Base-by-base conservation (phyloP, 2,797 vertebrate species). In the Nothura maculosa region DNA sequence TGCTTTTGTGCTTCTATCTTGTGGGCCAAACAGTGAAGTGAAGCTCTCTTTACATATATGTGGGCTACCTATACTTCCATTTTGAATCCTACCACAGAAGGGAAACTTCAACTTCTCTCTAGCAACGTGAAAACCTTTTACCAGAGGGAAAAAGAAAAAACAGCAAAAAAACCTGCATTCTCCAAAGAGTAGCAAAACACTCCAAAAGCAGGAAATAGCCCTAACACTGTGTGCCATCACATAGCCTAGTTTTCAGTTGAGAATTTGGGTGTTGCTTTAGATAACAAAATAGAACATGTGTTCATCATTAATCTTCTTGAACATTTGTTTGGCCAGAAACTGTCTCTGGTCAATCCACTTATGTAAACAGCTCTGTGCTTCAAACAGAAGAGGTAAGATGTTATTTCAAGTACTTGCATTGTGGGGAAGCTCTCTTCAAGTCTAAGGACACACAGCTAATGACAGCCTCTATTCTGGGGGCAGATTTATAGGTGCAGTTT, bases 231-330 rank as follows among this genome's bases (percentile, higher is more conserved):
- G 0, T 78, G 69, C 90, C 92, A 95, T 85, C 79, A 61, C 69
- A 47, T 83, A 96, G 78, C 73, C 92, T 48, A 63, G 73, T 87
- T 85, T 95, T 85, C 76, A 81, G 73, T 36, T 48, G 30, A 92
- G 79, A 90, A 82, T 90, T 43, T 87, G 69, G 42, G 72, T 90
- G 69, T 90, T 94, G 81, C 63, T 94, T 94, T 58, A 91, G 90
- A 92, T 94, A 93, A 92, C 64, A 94, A 89, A 87, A 82, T 55
- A 58, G 58, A 87, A 62, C 88, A 94, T 87, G 64, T 94, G 93
- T 85, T 96, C 2, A 0, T 69, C 81, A 78, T 95, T 96, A 95
- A 93, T 89, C 81, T 92, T 86, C 86, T 62, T 78, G 64, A 94
- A 83, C 66, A 73, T 81, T 93, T 94, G 61, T 80, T 87, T 89